Percentiles rank a stretch among this genome's conserved stretches.
These are phyloP conservation scores for Prionailurus viverrinus DNA, from an alignment of 2,113 vertebrate genomes.

Conservation along the genomic window DNA sequence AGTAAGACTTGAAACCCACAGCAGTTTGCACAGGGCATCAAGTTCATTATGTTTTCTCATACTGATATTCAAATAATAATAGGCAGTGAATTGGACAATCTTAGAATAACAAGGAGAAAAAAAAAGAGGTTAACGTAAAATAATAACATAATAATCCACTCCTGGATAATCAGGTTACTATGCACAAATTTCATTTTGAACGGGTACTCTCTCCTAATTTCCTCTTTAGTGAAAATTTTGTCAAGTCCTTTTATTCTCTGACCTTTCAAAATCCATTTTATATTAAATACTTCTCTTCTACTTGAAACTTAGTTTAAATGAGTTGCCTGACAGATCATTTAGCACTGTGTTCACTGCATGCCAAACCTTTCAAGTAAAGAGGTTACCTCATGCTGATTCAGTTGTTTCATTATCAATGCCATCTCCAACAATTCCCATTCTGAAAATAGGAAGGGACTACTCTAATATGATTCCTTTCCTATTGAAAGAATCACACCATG, in stretches of 20 bases:
- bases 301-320: slow-evolving; percentile 62
- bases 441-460: slow-evolving; percentile 16
- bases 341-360: neutral
- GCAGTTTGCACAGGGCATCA: neutral
- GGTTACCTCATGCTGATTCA: slow-evolving; percentile 47
- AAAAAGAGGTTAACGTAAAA: neutral
- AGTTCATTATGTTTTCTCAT: neutral
- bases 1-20: neutral
- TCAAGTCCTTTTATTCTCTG: slow-evolving; percentile 64
- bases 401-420: slow-evolving; percentile 57
- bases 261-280: slow-evolving; percentile 76
- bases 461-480: neutral
- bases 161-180: neutral
- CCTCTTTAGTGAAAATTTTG: slow-evolving; percentile 54
- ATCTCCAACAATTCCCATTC: slow-evolving; percentile 42
- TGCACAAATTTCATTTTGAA: slow-evolving; percentile 61
- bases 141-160: neutral
- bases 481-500: slow-evolving; percentile 29
- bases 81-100: neutral
- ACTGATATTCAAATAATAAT: neutral
- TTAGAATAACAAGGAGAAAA: neutral
- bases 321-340: slow-evolving; percentile 65
- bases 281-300: slow-evolving; percentile 61
- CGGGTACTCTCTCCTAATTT: slow-evolving; percentile 51
- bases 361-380: slow-evolving; percentile 32